Evolutionary conservation across 2,797 vertebrate species (phyloP), one percentile per base, ranked within the genome.

Genomic region (Crenichthys baileyi): DNA sequence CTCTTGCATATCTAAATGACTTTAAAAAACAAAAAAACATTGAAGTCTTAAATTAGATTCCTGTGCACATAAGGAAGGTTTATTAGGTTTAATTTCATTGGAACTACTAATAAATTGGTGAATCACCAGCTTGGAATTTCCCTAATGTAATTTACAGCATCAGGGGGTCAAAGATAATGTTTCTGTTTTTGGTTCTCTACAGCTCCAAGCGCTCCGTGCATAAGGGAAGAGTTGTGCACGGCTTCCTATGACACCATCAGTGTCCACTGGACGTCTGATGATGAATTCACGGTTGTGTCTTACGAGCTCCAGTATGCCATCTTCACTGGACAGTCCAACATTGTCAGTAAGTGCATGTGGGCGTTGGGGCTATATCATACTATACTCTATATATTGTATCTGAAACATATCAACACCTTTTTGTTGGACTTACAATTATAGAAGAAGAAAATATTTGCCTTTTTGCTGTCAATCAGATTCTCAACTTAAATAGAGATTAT

Each of bases 261-360:
- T 0, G 98, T 98, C 65, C 98, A 99, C 89, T 99, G 98, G 98
- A 98, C 97, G 0, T 99, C 98, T 0, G 98, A 99, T 58, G 98
- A 99, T 72, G 98, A 99, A 83, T 99, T 99, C 93, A 97, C 96
- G 0, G 97, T 99, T 70, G 96, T 97, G 51, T 99, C 98, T n/a
- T 99, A 99, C 0, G 98, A 99, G 92, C 96, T 99, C n/a, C 98
- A 99, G 89, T 99, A 99, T 20, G 96, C 98, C 85, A 99, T 99
- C 91, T 99, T 97, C 93, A 99, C 98, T 0, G 98, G 98, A 74
- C 97, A 99, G 92, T 96, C 98, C 70, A 99, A 99, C 31, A 96
- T 99, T 75, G 95, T 98, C 86, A 99, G 98, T 99, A 94, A 98
- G 98, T 98, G 31, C 53, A 65, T 44, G 7, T 15, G 24, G 61